Percentiles rank a stretch among this genome's conserved stretches.
Evolutionary conservation across 2,888 invertebrate genomes (phyloP).

Genomic region (Carterocephalus palaemon): DNA sequence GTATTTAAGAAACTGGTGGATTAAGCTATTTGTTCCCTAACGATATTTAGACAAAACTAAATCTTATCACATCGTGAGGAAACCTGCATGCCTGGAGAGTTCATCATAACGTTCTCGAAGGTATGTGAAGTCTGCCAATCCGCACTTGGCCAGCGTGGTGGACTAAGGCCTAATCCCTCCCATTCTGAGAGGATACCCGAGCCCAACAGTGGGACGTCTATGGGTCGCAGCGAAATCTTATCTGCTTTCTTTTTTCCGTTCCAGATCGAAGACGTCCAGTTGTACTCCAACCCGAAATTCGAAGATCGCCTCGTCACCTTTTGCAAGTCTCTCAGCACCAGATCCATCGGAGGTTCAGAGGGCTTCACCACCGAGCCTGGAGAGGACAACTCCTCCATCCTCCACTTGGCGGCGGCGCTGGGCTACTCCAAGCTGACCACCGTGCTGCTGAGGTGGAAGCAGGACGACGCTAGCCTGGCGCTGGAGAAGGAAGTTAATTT

Average conservation of each 20-base stretch:
- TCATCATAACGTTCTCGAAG: no score
- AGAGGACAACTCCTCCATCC: slow-evolving; percentile 82
- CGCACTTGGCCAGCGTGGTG: no score
- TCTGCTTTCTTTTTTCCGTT: slow-evolving; percentile 31
- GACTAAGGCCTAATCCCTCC: no score
- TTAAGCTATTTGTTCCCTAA: no score
- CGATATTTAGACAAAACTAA: no score
- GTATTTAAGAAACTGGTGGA: no score
- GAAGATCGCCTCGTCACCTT: slow-evolving; percentile 92
- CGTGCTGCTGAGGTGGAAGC: slow-evolving; percentile 90
- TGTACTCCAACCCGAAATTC: slow-evolving; percentile 85
- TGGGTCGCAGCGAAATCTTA: no score
- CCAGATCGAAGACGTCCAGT: slow-evolving; percentile 79
- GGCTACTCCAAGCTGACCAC: slow-evolving; percentile 93
- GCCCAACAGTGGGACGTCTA: no score
- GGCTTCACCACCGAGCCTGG: slow-evolving; percentile 70
- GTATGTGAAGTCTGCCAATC: no score
- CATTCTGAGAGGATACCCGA: no score
- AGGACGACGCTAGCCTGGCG: slow-evolving; percentile 91
- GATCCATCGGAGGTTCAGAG: slow-evolving; percentile 74
- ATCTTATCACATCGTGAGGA: no score
- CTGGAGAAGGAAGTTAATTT: slow-evolving; percentile 96
- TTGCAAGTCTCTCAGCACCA: slow-evolving; percentile 85
- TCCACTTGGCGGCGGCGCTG: slow-evolving; percentile 94
- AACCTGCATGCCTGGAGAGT: no score